These are phyloP conservation scores for Phylloscopus whistleri DNA, from an alignment of 2,113 vertebrate species.

Conservation along the genomic window DNA sequence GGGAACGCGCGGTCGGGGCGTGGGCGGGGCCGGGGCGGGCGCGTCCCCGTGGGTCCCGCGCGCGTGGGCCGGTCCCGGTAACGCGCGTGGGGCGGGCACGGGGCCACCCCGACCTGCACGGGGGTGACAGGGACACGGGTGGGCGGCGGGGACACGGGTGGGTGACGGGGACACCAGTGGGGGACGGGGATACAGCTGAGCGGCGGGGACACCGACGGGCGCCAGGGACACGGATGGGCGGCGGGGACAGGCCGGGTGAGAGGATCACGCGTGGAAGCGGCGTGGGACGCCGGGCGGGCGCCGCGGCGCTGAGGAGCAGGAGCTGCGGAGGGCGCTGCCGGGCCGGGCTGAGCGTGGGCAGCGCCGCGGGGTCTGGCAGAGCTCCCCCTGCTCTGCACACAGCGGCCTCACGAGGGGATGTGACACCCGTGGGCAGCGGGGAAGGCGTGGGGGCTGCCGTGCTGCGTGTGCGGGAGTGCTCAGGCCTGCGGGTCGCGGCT, in stretches of 20 bases:
- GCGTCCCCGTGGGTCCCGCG: not conserved
- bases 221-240: not conserved
- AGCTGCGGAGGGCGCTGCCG: not conserved
- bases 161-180: not conserved
- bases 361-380: not conserved
- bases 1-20: not conserved
- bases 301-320: not conserved
- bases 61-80: not conserved
- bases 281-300: not conserved
- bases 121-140: too few relatives aligned
- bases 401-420: not conserved
- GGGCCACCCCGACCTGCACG: not conserved
- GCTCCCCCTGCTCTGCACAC: fast-evolving
- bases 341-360: not conserved
- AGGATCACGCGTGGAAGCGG: not conserved
- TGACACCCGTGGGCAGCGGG: not conserved
- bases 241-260: not conserved
- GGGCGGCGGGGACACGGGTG: not conserved
- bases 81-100: not conserved
- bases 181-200: too few relatives aligned
- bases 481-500: fast-evolving
- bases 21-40: not conserved
- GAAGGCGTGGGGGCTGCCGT: not conserved
- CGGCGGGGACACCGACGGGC: too few relatives aligned
- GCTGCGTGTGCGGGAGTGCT: too few relatives aligned